Base-by-base conservation (phyloP, 30 jellyfish, hydroid and myxozoan genomes). In the Morbakka virulenta region DNA sequence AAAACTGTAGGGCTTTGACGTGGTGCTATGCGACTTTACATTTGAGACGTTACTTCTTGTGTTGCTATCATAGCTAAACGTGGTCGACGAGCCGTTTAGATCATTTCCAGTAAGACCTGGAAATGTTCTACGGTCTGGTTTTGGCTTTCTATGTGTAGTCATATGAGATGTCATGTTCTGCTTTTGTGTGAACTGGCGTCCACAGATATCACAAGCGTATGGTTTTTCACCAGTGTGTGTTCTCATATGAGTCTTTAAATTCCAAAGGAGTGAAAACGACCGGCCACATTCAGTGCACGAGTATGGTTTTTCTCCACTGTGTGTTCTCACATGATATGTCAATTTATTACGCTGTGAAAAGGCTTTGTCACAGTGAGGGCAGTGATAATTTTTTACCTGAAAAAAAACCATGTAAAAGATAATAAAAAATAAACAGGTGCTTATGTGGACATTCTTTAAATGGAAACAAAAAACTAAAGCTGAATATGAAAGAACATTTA, bases 211-310 rank as follows among this genome's bases (percentile, higher is more conserved):
- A 62, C 99, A 93, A 13, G 92, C 94, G 82, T 93, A 93, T 0
- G 99, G 99, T 66, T 93, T 93, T 41, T 93, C 99, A 6, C 99
- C 99, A 52, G 99, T 93, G 87, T 93, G 99, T 3, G 99, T 93
- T 2, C 99, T 90, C 57, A 93, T 71, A 67, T 93, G 99, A 0
- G 99, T 93, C 61, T 93, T 93, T 48, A 93, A 87, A 73, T 93
- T 93, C 99, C 99, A 93, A 20, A 93, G 87, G 77, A 93, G 62
- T 14, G 99, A 93, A 65, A 93, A 93, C 32, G 97, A 83, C 49
- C 99, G 61, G 4, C 99, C 99, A 53, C 99, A 93, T 52, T 93
- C 99, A 0, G 99, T 87, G 76, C 99, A 93, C 3, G 97, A 83
- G 67, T 78, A 93, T 0, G 99, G 99, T 77, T 93, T 93, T 61